A percentile compares a stretch with the other conserved stretches of the same genome.
Evolutionary conservation across 2,113 vertebrate genomes (phyloP).

Genomic region (Lophotis ruficrista): DNA sequence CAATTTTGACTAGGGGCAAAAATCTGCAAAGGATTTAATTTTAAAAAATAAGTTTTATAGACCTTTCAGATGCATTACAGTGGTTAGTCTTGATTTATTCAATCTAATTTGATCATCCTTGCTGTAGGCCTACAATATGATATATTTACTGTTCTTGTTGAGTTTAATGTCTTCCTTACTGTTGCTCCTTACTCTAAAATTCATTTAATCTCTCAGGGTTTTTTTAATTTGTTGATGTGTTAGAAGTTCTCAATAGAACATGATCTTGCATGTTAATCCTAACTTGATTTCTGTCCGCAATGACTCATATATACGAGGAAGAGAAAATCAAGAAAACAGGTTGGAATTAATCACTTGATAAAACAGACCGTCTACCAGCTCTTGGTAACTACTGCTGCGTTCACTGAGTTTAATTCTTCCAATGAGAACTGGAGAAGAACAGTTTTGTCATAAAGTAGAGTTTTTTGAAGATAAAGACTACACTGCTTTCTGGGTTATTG

Average conservation of each 20-base stretch:
- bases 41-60: neutral
- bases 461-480: neutral
- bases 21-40: neutral
- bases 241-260: neutral
- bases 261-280: neutral
- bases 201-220: neutral
- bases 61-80: neutral
- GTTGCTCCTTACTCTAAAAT: neutral
- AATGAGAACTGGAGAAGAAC: neutral
- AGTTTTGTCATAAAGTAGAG: neutral
- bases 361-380: neutral
- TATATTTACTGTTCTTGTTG: neutral
- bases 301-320: neutral
- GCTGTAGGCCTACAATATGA: neutral
- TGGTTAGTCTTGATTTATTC: neutral
- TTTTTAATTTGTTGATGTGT: neutral
- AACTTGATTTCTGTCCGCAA: neutral
- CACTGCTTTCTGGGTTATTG: neutral
- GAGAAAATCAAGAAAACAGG: neutral
- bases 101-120: neutral
- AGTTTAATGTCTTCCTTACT: neutral
- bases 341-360: neutral
- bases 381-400: neutral
- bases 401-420: neutral
- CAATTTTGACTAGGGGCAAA: neutral